Evolutionary conservation across 2,888 invertebrate species (phyloP).

Genomic region (Pinctada fucata): DNA sequence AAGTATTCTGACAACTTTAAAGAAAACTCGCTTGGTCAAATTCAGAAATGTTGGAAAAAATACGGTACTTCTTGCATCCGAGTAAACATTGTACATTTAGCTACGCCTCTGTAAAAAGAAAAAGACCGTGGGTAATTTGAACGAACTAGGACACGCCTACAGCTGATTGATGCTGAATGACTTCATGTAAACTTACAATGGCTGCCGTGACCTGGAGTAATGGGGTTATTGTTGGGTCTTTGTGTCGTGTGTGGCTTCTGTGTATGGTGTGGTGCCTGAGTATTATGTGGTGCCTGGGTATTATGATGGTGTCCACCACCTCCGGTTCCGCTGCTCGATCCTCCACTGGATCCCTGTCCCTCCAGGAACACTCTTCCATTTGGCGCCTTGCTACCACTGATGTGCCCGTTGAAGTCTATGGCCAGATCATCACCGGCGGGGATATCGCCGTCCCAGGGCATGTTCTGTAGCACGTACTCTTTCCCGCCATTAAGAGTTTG

Average conservation of each 20-base stretch:
- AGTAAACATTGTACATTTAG: too few relatives aligned
- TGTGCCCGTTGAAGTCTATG: constrained; percentile 37
- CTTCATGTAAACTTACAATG: neutral
- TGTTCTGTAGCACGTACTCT: constrained; percentile 30
- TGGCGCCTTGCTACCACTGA: constrained; percentile 20
- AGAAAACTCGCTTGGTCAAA: too few relatives aligned
- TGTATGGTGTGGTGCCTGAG: neutral
- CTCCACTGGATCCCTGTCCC: constrained; percentile 9
- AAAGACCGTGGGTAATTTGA: too few relatives aligned
- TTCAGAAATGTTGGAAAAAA: too few relatives aligned
- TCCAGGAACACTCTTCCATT: constrained; percentile 34
- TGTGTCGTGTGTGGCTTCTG: neutral
- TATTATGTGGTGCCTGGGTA: neutral
- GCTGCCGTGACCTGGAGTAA: neutral
- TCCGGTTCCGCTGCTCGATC: neutral
- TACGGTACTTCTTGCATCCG: too few relatives aligned
- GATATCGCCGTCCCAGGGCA: constrained; percentile 25
- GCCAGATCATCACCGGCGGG: constrained; percentile 23
- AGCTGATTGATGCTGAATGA: too few relatives aligned
- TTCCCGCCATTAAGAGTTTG: constrained; percentile 15
- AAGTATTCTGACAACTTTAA: too few relatives aligned
- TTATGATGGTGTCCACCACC: neutral
- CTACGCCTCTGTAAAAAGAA: too few relatives aligned
- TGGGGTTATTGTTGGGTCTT: neutral
- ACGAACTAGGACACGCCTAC: too few relatives aligned